These are phyloP conservation scores for Mormyrus hasselquistii DNA, from an alignment of 2,797 vertebrate species.

Conservation along the genomic window DNA sequence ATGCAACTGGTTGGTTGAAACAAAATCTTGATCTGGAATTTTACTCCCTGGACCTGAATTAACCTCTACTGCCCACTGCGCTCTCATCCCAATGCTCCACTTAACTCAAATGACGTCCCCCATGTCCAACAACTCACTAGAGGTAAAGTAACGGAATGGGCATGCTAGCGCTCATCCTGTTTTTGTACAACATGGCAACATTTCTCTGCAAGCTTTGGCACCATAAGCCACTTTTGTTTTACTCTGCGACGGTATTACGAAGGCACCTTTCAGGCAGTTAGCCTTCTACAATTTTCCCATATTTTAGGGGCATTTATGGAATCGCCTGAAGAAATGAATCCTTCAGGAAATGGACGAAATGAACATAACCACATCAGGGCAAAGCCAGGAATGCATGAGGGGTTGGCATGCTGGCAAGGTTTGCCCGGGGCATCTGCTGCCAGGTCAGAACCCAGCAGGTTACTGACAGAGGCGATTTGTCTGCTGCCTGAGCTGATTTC, in stretches of 20 bases:
- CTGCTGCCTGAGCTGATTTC: neutral
- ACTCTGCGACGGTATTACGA: neutral
- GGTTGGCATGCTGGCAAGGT: neutral
- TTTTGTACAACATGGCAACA: neutral
- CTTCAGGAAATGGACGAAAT: neutral
- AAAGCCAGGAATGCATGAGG: neutral
- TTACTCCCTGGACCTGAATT: neutral
- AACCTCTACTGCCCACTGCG: neutral
- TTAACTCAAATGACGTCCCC: neutral
- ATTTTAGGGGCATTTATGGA: neutral
- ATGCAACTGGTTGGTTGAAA: neutral
- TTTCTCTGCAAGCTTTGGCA: neutral
- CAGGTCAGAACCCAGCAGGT: neutral
- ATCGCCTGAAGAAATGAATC: neutral
- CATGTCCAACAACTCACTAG: neutral
- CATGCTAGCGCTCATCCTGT: neutral
- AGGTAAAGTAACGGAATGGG: neutral
- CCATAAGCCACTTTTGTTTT: neutral
- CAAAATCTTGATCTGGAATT: neutral
- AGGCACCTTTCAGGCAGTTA: neutral
- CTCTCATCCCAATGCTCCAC: neutral
- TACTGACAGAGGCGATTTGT: neutral
- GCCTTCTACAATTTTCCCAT: neutral
- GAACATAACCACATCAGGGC: neutral
- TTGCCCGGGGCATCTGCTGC: neutral